A percentile compares a stretch with the other conserved stretches of the same genome.
Conservation (phyloP, 1,140 invertebrate genomes). For the Neotoxoptera formosana region DNA sequence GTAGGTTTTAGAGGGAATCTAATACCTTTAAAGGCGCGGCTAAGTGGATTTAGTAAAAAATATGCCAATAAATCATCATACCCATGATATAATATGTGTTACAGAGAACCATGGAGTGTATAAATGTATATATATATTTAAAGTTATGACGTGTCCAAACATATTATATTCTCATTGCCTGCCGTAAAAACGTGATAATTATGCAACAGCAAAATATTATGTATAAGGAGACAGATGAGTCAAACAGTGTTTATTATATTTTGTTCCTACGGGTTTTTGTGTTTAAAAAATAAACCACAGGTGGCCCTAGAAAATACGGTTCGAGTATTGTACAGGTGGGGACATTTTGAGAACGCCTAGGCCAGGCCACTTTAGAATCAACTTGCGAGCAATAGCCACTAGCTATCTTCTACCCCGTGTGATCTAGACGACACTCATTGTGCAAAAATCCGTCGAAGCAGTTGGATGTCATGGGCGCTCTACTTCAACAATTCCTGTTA, state of each 20-base stretch:
- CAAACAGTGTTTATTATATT: neutral
- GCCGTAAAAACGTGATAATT: neutral
- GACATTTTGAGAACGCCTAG: slow-evolving; percentile 9
- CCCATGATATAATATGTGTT: neutral
- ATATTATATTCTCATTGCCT: neutral
- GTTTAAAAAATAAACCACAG: neutral
- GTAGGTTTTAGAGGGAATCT: too few relatives aligned
- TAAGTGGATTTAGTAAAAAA: neutral
- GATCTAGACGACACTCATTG: slow-evolving; percentile 41
- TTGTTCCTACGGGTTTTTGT: neutral
- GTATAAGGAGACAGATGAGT: neutral
- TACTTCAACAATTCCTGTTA: slow-evolving; percentile 23
- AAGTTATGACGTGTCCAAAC: neutral
- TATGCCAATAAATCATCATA: neutral
- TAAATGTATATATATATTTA: slow-evolving; percentile 14
- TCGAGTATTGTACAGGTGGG: neutral
- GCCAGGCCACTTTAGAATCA: neutral
- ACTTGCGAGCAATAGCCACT: neutral
- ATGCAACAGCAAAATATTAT: neutral
- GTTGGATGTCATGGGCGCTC: slow-evolving; percentile 43
- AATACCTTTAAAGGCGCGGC: neutral
- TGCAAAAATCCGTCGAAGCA: slow-evolving; percentile 27
- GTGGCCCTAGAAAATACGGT: neutral
- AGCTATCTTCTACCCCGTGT: slow-evolving; percentile 38
- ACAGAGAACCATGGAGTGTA: neutral